Percentiles rank a stretch among this genome's conserved stretches.
phyloP scores from a whole-genome alignment of 2,888 invertebrate genomes.

The Caenorhabditis zanzibari region DNA sequence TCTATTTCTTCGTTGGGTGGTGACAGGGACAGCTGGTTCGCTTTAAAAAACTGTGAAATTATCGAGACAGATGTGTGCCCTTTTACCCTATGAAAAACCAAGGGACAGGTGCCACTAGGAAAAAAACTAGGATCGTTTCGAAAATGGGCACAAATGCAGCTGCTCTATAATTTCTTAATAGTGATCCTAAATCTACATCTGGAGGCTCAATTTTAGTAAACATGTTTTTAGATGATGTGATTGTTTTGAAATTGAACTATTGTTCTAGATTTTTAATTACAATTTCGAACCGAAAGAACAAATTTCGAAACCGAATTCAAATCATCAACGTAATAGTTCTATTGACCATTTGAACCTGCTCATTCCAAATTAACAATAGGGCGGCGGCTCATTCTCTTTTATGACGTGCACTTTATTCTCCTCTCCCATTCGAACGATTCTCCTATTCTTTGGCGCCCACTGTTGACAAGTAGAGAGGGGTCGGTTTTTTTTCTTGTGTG shows the following conservation, averaged over 20 bases:
- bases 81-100: not conserved
- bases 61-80: not conserved
- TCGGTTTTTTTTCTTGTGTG: conserved; percentile 42
- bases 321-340: not conserved
- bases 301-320: not conserved
- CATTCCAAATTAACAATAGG: conserved; percentile 6
- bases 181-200: not conserved
- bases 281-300: too few species aligned
- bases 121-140: not conserved
- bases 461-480: conserved; percentile 43
- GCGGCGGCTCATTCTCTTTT: conserved; percentile 4
- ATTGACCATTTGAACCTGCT: not conserved
- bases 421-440: conserved; percentile 31
- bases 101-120: not conserved
- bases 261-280: too few species aligned
- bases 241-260: not conserved
- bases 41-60: conserved; percentile 10
- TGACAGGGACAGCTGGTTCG: conserved; percentile 8
- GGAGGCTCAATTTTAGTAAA: not conserved
- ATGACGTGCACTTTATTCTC: conserved; percentile 46
- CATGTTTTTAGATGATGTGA: not conserved
- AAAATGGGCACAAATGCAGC: not conserved
- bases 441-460: not conserved
- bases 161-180: not conserved
- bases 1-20: not conserved